Evolutionary conservation across 92 coral and sea anemone species (phyloP).

Genomic region (Virgularia gustaviana): DNA sequence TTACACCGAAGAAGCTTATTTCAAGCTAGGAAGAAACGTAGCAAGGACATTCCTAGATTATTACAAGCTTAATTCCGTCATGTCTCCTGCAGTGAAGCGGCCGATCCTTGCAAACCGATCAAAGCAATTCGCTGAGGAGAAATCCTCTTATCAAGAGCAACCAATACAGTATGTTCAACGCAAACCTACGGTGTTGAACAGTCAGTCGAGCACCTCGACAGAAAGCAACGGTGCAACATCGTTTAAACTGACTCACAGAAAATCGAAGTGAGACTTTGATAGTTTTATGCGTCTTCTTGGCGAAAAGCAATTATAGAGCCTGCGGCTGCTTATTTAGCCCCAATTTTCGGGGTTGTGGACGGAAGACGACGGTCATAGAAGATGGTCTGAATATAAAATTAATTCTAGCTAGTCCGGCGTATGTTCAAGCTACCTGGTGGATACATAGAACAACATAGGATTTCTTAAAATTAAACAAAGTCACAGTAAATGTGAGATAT

Average conservation of each 20-base stretch:
- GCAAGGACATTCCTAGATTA: constrained; percentile 90
- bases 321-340: too few species aligned
- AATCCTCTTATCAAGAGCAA: constrained; percentile 5
- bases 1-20: constrained; percentile 90
- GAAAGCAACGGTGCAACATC: constrained; percentile 9
- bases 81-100: constrained; percentile 46
- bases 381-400: too few species aligned
- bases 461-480: too few species aligned
- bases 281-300: neutral
- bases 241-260: constrained; percentile 17
- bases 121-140: constrained; percentile 2
- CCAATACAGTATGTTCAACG: neutral
- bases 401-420: too few species aligned
- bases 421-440: too few species aligned
- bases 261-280: neutral
- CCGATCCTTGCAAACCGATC: neutral
- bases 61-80: constrained; percentile 77
- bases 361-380: too few species aligned
- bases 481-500: too few species aligned
- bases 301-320: neutral
- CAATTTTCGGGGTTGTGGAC: too few species aligned
- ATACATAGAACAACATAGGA: too few species aligned
- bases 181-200: neutral
- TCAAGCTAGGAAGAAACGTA: constrained; percentile 88
- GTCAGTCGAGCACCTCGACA: constrained; percentile 1